Percentiles rank a stretch among this genome's conserved stretches.
phyloP scores from a whole-genome alignment of 2,113 vertebrate species.

The Ceyx melanurus region DNA sequence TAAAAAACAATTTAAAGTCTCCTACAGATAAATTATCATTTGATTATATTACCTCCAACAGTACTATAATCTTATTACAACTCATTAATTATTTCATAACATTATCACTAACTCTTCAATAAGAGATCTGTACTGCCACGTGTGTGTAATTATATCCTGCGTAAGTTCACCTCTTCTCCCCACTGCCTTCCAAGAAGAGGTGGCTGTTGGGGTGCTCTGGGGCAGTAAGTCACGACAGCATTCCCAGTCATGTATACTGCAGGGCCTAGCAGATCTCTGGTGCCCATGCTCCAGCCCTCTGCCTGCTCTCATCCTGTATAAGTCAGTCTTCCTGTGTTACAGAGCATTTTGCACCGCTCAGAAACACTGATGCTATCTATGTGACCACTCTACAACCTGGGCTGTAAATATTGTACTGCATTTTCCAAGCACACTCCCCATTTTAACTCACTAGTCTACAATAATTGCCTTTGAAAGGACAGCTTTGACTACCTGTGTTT shows the following conservation, averaged over 20 bases:
- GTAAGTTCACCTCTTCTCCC: background rate
- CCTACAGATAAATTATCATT: background rate
- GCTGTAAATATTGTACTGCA: background rate
- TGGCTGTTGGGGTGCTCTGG: fast-evolving
- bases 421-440: background rate
- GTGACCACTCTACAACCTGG: fast-evolving
- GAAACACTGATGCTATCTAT: background rate
- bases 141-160: background rate
- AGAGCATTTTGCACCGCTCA: fast-evolving
- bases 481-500: background rate
- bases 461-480: background rate
- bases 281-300: background rate
- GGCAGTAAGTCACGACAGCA: fast-evolving
- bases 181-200: too few species aligned
- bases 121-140: too few species aligned
- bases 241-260: fast-evolving
- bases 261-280: too few species aligned
- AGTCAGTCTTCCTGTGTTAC: background rate
- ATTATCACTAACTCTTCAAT: background rate
- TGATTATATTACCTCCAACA: background rate
- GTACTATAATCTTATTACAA: background rate
- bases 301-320: fast-evolving
- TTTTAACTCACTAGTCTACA: background rate
- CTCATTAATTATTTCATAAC: background rate
- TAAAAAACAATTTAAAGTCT: background rate